phyloP scores from a whole-genome alignment of 2,888 invertebrate species.

The Aplocera efformata region DNA sequence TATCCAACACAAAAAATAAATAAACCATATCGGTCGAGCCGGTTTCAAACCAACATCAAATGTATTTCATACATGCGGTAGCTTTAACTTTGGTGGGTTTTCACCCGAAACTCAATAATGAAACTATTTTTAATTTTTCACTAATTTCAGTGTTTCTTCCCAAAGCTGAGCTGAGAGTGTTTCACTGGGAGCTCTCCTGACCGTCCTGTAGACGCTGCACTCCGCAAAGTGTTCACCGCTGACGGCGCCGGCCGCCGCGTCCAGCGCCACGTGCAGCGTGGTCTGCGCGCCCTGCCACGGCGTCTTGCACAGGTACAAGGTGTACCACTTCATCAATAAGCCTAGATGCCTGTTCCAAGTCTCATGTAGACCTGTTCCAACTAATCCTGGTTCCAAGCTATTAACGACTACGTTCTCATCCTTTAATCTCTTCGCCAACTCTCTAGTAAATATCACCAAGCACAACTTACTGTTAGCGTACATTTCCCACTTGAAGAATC shows the following conservation, averaged over 20 bases:
- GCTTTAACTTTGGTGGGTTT: too few species aligned
- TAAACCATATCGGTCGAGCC: too few species aligned
- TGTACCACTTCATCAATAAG: slow-evolving; percentile 70
- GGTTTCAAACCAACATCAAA: too few species aligned
- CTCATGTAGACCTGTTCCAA: slow-evolving; percentile 86
- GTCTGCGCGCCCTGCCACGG: too few species aligned
- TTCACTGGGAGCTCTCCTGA: slow-evolving; percentile 78
- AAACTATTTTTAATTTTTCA: too few species aligned
- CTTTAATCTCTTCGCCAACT: too few species aligned
- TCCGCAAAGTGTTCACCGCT: slow-evolving; percentile 87
- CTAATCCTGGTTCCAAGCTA: slow-evolving; percentile 89
- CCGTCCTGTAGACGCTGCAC: slow-evolving; percentile 80
- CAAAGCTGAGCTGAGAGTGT: slow-evolving; percentile 86
- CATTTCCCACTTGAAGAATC: slow-evolving; percentile 42
- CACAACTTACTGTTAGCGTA: slow-evolving; percentile 79
- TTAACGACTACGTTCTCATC: slow-evolving; percentile 85
- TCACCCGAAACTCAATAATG: too few species aligned
- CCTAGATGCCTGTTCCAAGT: slow-evolving; percentile 58
- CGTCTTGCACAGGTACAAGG: slow-evolving; percentile 80
- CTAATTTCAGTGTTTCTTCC: slow-evolving; percentile 85
- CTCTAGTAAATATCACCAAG: too few species aligned
- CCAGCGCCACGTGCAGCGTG: too few species aligned
- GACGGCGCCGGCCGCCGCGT: slow-evolving; percentile 82
- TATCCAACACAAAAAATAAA: too few species aligned
- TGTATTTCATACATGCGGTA: too few species aligned